Evolutionary conservation across 1,140 invertebrate genomes (phyloP).

Genomic region (Eueides isabella): DNA sequence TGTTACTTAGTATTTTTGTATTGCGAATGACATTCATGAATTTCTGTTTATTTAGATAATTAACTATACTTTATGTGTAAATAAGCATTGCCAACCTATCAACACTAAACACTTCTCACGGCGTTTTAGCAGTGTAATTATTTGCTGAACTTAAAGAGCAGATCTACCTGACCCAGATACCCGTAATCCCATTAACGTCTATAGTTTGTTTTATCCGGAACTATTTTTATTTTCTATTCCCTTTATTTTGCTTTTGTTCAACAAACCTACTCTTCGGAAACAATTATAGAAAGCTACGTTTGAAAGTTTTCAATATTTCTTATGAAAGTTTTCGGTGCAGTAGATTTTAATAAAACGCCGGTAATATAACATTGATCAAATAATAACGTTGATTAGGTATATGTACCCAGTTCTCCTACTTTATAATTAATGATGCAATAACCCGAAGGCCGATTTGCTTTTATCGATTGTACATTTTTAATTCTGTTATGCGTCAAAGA

Average conservation of each 20-base stretch:
- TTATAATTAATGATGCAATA: constrained; percentile 23
- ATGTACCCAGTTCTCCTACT: constrained; percentile 7
- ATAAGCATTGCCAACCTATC: constrained; percentile 25
- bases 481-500: neutral
- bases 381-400: constrained; percentile 14
- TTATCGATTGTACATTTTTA: constrained; percentile 14
- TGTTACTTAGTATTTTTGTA: neutral
- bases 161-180: constrained; percentile 58
- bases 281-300: neutral
- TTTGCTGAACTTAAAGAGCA: constrained; percentile 61
- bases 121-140: constrained; percentile 54
- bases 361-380: constrained; percentile 6
- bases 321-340: neutral
- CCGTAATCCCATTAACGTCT: constrained; percentile 57
- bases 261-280: neutral
- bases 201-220: constrained; percentile 30
- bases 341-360: neutral
- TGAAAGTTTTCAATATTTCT: neutral
- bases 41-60: neutral
- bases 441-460: constrained; percentile 15
- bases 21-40: neutral
- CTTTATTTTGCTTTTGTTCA: constrained; percentile 21
- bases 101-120: constrained; percentile 42
- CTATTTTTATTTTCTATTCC: constrained; percentile 32
- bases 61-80: constrained; percentile 56